Evolutionary conservation across 2,888 invertebrate species (phyloP).

Genomic region (Eupithecia abbreviata): DNA sequence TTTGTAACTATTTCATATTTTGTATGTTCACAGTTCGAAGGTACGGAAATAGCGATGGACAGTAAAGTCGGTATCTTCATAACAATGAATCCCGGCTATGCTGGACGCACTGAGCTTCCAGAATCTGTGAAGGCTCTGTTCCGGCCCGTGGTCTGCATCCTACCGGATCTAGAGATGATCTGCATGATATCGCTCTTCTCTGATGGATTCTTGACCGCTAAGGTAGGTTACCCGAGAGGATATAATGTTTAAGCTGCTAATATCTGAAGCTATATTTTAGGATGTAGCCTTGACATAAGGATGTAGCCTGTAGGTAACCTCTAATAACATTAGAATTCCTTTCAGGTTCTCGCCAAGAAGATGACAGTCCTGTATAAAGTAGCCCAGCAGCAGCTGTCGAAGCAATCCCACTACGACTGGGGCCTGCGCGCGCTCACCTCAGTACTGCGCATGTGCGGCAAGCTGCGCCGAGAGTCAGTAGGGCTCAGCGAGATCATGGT

Average conservation of each 20-base stretch:
- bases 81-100: constrained; percentile 98
- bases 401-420: constrained; percentile 97
- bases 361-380: constrained; percentile 96
- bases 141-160: constrained; percentile 95
- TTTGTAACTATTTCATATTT: neutral
- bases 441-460: constrained; percentile 95
- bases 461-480: constrained; percentile 90
- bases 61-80: constrained; percentile 95
- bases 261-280: too few relatives aligned
- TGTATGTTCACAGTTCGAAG: constrained; percentile 87
- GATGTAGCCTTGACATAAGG: too few relatives aligned
- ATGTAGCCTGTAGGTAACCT: neutral
- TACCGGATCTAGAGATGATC: constrained; percentile 95
- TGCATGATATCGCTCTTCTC: constrained; percentile 96
- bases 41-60: constrained; percentile 91
- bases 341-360: constrained; percentile 91
- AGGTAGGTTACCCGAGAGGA: constrained; percentile 75
- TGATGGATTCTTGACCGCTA: constrained; percentile 95
- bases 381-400: constrained; percentile 93
- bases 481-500: constrained; percentile 93
- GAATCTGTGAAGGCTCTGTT: constrained; percentile 96
- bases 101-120: constrained; percentile 95
- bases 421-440: constrained; percentile 95
- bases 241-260: too few relatives aligned
- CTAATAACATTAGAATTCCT: neutral